These are phyloP conservation scores for Macroramphosus scolopax DNA, from an alignment of 2,797 vertebrate genomes.

Conservation along the genomic window DNA sequence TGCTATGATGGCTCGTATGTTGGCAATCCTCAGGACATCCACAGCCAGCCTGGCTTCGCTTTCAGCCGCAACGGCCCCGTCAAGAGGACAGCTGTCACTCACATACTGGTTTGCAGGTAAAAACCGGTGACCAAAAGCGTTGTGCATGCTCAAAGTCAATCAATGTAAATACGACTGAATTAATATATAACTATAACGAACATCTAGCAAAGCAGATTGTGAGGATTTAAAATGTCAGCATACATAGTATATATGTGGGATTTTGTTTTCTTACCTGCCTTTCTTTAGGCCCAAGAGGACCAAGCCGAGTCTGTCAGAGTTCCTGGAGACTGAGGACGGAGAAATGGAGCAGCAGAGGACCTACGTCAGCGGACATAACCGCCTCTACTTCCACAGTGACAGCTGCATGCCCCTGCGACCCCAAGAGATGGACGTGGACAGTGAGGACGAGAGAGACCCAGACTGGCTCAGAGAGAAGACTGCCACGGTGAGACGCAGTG, in stretches of 20 bases:
- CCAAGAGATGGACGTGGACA: constrained; percentile 98
- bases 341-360: constrained; percentile 95
- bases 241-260: background rate
- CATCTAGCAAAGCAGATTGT: too few relatives aligned
- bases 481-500: constrained; percentile 83
- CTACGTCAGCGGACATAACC: constrained; percentile 96
- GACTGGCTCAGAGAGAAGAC: constrained; percentile 99
- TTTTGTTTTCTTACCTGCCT: background rate
- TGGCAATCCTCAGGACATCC: constrained; percentile 98
- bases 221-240: background rate
- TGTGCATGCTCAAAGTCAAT: too few relatives aligned
- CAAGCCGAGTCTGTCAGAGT: constrained; percentile 97
- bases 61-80: constrained; percentile 98
- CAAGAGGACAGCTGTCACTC: constrained; percentile 95
- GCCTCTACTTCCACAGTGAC: constrained; percentile 98
- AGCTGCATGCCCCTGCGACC: constrained; percentile 95
- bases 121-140: background rate
- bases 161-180: too few relatives aligned
- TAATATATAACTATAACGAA: too few relatives aligned
- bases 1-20: constrained; percentile 98
- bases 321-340: constrained; percentile 94
- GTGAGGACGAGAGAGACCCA: constrained; percentile 95
- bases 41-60: constrained; percentile 97
- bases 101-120: constrained; percentile 96
- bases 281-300: constrained; percentile 97